Evolutionary conservation across 2,888 invertebrate species (phyloP).

Genomic region (Heteropelma amictum): DNA sequence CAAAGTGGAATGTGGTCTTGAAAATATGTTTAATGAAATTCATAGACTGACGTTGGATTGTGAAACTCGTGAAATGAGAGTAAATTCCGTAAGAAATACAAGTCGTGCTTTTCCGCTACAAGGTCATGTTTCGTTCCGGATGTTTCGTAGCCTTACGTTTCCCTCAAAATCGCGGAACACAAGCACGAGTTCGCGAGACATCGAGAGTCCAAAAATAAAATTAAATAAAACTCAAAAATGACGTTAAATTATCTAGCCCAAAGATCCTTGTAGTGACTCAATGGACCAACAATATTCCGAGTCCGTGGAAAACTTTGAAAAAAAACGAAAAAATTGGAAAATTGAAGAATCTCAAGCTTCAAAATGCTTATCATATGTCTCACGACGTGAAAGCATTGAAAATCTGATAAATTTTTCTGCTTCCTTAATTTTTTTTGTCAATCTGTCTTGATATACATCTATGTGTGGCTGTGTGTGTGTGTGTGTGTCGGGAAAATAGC

Average conservation of each 20-base stretch:
- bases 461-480: background rate
- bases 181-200: background rate
- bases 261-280: background rate
- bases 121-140: slow-evolving; percentile 29
- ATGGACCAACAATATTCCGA: background rate
- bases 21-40: slow-evolving; percentile 50
- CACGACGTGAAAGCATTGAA: too few relatives aligned
- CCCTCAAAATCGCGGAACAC: background rate
- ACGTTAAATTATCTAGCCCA: background rate
- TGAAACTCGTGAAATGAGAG: background rate
- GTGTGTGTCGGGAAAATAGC: too few relatives aligned
- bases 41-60: slow-evolving; percentile 9
- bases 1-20: background rate
- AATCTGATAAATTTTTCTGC: too few relatives aligned
- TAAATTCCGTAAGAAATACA: slow-evolving; percentile 40
- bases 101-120: slow-evolving; percentile 21
- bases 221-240: too few relatives aligned
- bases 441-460: too few relatives aligned
- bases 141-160: slow-evolving; percentile 37
- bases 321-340: background rate
- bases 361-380: background rate
- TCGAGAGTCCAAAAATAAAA: too few relatives aligned
- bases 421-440: too few relatives aligned
- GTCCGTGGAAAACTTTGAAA: background rate
- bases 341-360: background rate